phyloP scores from a whole-genome alignment of 2,888 invertebrate species.

The Silvanus unidentatus region DNA sequence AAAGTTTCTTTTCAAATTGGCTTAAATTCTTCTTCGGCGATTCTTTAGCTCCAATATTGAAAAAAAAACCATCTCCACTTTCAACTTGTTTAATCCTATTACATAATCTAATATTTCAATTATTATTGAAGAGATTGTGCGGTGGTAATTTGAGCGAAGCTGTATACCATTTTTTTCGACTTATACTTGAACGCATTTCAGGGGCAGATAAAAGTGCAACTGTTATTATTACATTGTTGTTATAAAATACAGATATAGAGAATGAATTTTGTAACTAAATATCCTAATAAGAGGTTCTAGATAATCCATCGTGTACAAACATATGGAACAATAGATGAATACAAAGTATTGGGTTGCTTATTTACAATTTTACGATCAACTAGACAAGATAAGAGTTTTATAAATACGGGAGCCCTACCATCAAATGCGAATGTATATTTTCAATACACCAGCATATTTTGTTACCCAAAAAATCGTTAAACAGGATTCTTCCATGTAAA shows the following conservation, averaged over 20 bases:
- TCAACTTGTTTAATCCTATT: not conserved
- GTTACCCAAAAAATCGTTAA: too few species aligned
- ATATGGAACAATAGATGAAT: slow-evolving; percentile 21
- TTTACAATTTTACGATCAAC: slow-evolving; percentile 23
- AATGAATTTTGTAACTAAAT: slow-evolving; percentile 14
- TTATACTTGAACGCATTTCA: too few species aligned
- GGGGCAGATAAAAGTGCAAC: slow-evolving; percentile 20
- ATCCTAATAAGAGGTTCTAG: slow-evolving; percentile 12
- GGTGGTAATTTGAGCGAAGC: slow-evolving; percentile 17
- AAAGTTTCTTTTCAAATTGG: too few species aligned
- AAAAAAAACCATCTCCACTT: too few species aligned
- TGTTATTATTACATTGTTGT: slow-evolving; percentile 14
- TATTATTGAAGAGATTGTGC: slow-evolving; percentile 12
- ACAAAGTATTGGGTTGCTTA: slow-evolving; percentile 26
- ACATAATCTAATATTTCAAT: slow-evolving; percentile 23
- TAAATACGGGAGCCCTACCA: slow-evolving; percentile 6
- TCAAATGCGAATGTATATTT: too few species aligned
- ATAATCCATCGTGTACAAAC: slow-evolving; percentile 23
- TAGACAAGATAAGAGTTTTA: slow-evolving; percentile 21
- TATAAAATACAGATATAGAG: not conserved
- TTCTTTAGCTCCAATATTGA: too few species aligned
- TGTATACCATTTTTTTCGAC: slow-evolving; percentile 9
- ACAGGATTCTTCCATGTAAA: too few species aligned
- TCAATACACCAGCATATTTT: too few species aligned
- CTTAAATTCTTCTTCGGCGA: too few species aligned